Conservation (phyloP, 1,140 invertebrate genomes). For the Heliothis subflexa region DNA sequence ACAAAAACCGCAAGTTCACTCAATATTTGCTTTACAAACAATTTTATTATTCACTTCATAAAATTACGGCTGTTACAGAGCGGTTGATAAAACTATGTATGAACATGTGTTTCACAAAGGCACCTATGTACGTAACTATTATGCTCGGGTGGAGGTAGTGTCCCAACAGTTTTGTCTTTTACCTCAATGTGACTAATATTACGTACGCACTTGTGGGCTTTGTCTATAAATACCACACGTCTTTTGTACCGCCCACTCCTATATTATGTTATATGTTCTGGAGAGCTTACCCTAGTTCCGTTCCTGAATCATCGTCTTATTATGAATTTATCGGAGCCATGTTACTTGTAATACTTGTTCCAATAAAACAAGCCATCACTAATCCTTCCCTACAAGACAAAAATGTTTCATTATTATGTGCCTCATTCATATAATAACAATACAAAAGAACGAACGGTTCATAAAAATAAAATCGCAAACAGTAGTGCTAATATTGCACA, state of each 20-base stretch:
- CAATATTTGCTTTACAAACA: slow-evolving; percentile 11
- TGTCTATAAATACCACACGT: slow-evolving; percentile 49
- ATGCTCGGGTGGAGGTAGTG: neutral
- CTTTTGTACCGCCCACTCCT: slow-evolving; percentile 47
- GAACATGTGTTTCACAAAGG: slow-evolving; percentile 48
- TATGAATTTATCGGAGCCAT: neutral
- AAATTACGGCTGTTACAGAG: neutral
- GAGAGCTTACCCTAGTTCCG: slow-evolving; percentile 49
- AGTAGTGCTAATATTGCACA: slow-evolving; percentile 26
- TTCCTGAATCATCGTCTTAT: slow-evolving; percentile 33
- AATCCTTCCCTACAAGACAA: neutral
- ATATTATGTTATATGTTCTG: slow-evolving; percentile 41
- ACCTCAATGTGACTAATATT: slow-evolving; percentile 46
- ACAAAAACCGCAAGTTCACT: neutral
- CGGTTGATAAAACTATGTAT: slow-evolving; percentile 47
- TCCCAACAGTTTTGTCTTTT: slow-evolving; percentile 42
- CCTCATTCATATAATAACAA: slow-evolving; percentile 18
- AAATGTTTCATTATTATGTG: neutral
- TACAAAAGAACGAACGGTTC: neutral
- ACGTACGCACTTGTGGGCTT: slow-evolving; percentile 31
- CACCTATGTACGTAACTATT: slow-evolving; percentile 42
- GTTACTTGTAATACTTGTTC: neutral
- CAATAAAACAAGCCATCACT: neutral
- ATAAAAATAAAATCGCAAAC: slow-evolving; percentile 21
- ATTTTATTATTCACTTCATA: slow-evolving; percentile 9